phyloP scores from a whole-genome alignment of 1,140 invertebrate genomes.

The Pomacea maculata region DNA sequence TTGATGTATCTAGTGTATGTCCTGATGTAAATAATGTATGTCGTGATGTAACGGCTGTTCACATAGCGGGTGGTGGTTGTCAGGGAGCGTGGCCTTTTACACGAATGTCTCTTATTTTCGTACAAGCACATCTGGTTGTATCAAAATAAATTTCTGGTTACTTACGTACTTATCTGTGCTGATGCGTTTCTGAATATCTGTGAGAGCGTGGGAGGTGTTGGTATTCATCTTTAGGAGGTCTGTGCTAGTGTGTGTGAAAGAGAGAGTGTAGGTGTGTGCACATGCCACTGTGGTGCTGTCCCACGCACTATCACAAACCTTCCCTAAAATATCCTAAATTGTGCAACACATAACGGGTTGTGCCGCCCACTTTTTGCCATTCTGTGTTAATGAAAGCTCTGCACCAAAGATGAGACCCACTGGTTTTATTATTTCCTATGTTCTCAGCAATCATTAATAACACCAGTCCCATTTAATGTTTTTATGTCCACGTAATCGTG shows the following conservation, averaged over 20 bases:
- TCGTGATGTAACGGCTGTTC: too few relatives aligned
- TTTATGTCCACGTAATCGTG: too few relatives aligned
- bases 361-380: not conserved
- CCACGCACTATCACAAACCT: not conserved
- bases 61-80: too few relatives aligned
- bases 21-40: too few relatives aligned
- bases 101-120: too few relatives aligned
- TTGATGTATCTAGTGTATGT: too few relatives aligned
- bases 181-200: not conserved
- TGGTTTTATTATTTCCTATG: not conserved
- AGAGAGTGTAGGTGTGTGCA: constrained; percentile 3
- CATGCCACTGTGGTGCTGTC: not conserved
- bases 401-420: not conserved
- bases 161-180: not conserved
- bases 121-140: too few relatives aligned
- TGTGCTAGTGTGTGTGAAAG: not conserved
- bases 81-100: too few relatives aligned
- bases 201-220: not conserved
- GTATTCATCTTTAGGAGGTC: not conserved
- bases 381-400: not conserved
- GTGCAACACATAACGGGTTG: not conserved
- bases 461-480: not conserved
- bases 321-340: not conserved
- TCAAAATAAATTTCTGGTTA: too few relatives aligned
- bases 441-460: not conserved